Evolutionary conservation across 2,113 vertebrate species (phyloP).

Genomic region (Silurus meridionalis): DNA sequence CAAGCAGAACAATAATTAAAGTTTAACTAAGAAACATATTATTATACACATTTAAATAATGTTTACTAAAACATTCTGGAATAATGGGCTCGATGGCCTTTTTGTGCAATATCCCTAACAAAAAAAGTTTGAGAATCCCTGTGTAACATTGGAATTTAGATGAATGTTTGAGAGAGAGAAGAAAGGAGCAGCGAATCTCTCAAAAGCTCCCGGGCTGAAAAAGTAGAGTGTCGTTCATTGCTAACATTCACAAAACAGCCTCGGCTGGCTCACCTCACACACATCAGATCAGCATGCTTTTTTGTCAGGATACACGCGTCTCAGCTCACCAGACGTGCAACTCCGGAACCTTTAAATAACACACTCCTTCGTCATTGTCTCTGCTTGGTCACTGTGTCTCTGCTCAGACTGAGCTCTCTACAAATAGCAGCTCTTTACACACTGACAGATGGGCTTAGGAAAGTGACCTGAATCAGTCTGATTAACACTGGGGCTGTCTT

Average conservation of each 20-base stretch:
- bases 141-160: no score
- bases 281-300: background rate
- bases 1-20: background rate
- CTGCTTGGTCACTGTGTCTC: background rate
- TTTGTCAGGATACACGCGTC: background rate
- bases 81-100: background rate
- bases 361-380: background rate
- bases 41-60: background rate
- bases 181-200: background rate
- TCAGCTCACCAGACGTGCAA: slow-evolving; percentile 11
- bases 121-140: background rate
- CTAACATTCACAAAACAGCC: slow-evolving; percentile 1
- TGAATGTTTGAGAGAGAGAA: no score
- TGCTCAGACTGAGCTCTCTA: background rate
- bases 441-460: slow-evolving; percentile 17
- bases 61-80: background rate
- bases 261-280: background rate
- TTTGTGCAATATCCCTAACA: background rate
- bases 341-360: slow-evolving; percentile 21
- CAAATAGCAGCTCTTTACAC: slow-evolving; percentile 23
- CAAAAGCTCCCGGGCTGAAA: background rate
- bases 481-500: background rate
- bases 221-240: background rate
- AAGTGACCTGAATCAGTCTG: slow-evolving; percentile 37
- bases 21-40: background rate